Percentiles rank a stretch among this genome's conserved stretches.
phyloP scores from a whole-genome alignment of 2,888 invertebrate species.

The Agonopterix subpropinquella region DNA sequence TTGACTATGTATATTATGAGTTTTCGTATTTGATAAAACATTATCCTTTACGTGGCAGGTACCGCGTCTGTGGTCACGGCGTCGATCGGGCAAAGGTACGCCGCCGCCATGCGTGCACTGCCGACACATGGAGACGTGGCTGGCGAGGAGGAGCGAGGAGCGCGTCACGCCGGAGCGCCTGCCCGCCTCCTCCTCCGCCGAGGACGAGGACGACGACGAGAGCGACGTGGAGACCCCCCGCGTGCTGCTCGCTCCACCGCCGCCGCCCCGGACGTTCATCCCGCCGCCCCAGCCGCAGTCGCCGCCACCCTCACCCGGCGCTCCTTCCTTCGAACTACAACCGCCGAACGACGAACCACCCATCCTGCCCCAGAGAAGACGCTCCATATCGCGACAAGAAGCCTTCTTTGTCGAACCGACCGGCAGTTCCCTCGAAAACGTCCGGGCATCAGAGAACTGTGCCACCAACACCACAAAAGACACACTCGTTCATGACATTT shows the following conservation, averaged over 20 bases:
- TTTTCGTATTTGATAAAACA: no score
- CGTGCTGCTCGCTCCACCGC: slow-evolving; percentile 78
- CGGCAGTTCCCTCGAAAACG: slow-evolving; percentile 82
- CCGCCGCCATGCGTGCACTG: slow-evolving; percentile 86
- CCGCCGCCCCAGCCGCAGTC: slow-evolving; percentile 53
- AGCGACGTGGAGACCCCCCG: slow-evolving; percentile 69
- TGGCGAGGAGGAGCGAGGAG: slow-evolving; percentile 68
- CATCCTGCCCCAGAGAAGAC: slow-evolving; percentile 73
- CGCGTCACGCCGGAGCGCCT: slow-evolving; percentile 53
- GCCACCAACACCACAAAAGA: slow-evolving; percentile 46
- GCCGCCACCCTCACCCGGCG: slow-evolving; percentile 71
- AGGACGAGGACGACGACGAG: slow-evolving; percentile 67
- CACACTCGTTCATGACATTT: slow-evolving; percentile 80
- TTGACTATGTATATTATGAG: no score
- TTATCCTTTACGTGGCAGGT: slow-evolving; percentile 50
- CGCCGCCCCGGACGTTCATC: slow-evolving; percentile 55
- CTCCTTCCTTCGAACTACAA: slow-evolving; percentile 75
- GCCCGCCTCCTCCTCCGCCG: slow-evolving; percentile 57
- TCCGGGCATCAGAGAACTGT: slow-evolving; percentile 72
- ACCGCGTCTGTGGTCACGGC: slow-evolving; percentile 78
- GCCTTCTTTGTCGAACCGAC: slow-evolving; percentile 87
- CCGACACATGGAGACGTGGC: slow-evolving; percentile 84
- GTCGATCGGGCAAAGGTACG: slow-evolving; percentile 79
- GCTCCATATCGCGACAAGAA: slow-evolving; percentile 88
- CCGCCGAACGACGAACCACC: slow-evolving; percentile 66